Evolutionary conservation across 2,797 vertebrate genomes (phyloP).

Genomic region (Lepidocolaptes lacrymiger): DNA sequence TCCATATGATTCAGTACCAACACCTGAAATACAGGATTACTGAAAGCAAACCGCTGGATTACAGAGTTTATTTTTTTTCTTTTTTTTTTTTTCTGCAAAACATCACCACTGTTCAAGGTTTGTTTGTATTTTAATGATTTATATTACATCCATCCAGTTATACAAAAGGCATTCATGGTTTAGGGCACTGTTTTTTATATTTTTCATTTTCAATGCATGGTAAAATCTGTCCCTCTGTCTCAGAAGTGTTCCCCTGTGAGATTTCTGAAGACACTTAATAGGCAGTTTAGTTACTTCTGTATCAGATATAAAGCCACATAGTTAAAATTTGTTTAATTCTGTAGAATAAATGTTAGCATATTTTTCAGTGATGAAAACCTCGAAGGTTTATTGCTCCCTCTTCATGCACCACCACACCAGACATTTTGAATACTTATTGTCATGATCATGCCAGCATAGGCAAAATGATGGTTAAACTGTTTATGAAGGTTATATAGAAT

Average conservation of each 20-base stretch:
- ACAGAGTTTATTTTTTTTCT: neutral
- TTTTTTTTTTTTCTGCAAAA: neutral
- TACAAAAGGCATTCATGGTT: conserved; percentile 11
- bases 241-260: neutral
- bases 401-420: neutral
- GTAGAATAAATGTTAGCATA: neutral
- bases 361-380: conserved; percentile 21
- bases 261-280: neutral
- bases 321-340: neutral
- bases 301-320: conserved; percentile 1
- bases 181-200: neutral
- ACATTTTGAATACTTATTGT: neutral
- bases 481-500: neutral
- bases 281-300: neutral
- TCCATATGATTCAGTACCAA: neutral
- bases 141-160: neutral
- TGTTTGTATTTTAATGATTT: conserved; percentile 8
- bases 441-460: neutral
- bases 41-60: neutral
- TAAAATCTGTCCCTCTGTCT: neutral
- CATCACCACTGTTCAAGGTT: neutral
- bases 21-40: neutral
- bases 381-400: neutral
- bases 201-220: neutral
- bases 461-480: neutral